A percentile compares a stretch with the other conserved stretches of the same genome.
Conservation (phyloP, 2,797 vertebrate species). For the Pteronotus mesoamericanus region DNA sequence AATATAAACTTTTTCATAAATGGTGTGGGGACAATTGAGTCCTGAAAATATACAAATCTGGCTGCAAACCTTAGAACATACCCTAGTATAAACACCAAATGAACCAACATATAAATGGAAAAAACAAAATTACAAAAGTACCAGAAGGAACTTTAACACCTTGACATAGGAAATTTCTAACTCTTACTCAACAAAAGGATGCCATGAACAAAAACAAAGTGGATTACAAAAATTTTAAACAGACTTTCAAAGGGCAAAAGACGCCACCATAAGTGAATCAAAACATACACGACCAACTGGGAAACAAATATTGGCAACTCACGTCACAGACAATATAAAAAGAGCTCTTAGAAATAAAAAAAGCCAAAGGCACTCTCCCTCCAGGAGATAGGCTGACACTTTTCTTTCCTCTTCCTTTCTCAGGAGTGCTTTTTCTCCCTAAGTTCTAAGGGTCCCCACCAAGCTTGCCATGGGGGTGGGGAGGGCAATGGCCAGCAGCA, state of each 20-base stretch:
- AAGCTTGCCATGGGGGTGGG: background rate
- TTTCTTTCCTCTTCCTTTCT: background rate
- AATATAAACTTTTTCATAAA: constrained; percentile 10
- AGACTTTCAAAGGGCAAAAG: background rate
- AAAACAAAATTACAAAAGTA: constrained; percentile 22
- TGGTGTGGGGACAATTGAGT: background rate
- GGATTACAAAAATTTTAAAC: constrained; percentile 1
- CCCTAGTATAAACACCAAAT: background rate
- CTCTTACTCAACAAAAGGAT: constrained; percentile 40
- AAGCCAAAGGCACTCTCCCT: background rate
- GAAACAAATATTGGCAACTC: background rate
- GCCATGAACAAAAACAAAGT: background rate
- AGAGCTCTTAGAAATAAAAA: constrained; percentile 32
- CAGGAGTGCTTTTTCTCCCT: background rate
- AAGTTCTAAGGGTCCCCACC: background rate
- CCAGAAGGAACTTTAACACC: constrained; percentile 28
- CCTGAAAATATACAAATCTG: constrained; percentile 15
- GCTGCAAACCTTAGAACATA: constrained; percentile 15
- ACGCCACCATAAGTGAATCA: background rate
- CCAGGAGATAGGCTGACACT: no score
- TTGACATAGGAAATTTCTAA: background rate
- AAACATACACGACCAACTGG: background rate
- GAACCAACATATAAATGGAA: background rate
- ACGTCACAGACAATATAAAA: background rate
- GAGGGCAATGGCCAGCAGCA: background rate